Evolutionary conservation across 37 sponge, comb jelly and placozoan species (phyloP), one percentile per base, ranked within the genome.

Genomic region (Dysidea cf. avara): DNA sequence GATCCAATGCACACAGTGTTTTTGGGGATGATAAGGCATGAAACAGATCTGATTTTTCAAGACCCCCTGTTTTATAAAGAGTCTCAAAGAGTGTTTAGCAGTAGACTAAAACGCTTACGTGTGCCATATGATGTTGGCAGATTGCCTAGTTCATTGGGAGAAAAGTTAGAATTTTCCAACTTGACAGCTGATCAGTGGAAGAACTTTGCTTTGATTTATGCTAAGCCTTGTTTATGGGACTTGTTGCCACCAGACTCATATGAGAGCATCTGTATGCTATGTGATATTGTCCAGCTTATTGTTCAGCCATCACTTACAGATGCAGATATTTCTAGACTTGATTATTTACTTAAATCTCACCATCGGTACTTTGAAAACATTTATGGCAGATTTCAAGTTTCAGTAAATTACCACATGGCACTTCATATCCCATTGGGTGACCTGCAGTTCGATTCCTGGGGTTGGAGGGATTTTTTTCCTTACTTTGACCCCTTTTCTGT

Each of bases 111-210:
- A 57, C 28, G 31, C 3, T 32, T 57, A 32, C 28, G 29, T 57
- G 59, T 57, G 28, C 59, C 59, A 20, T 57, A 57, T 6, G 59
- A 57, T 57, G 26, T 57, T 57, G 59, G 59, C 28, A 12, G 59
- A 32, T 30, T 57, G 28, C 59, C 59, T 30, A 32, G 29, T 57
- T 26, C 28, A 32, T 57, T 26, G 28, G n/a, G n/a, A n/a, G 26
- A 28, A 55, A 55, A 28, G 6, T 7, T 26, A 55, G 26, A 28
- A 26, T 28, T 28, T 55, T 55, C 26, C 56, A 55, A 55, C 22
- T 24, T 3, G 26, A 26, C 56, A 55, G 22, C 26, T 28, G 26
- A 9, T 7, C 22, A 55, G 26, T 18, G 52, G 17, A 50, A 55
- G 26, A 55, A 26, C 56, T 24, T 7, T 28, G 26, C 56, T 28